Conservation (phyloP, 2,888 invertebrate species). For the Caenorhabditis panamensis region DNA sequence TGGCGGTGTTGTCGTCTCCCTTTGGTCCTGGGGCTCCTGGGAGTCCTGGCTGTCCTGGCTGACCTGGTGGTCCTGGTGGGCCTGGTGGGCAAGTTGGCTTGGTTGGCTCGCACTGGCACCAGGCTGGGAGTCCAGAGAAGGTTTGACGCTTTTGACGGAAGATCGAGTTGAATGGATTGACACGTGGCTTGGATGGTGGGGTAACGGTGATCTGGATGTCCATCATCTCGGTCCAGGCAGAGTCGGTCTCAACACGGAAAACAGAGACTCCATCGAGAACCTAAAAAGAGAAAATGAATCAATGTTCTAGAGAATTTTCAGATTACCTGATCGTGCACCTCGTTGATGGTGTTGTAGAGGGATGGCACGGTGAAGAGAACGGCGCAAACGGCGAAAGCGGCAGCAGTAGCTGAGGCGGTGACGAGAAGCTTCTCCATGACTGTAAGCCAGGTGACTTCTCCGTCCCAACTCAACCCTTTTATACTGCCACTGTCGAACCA, state of each 20-base stretch:
- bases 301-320: background rate
- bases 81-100: no score
- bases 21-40: no score
- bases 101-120: no score
- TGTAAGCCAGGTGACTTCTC: conserved; percentile 50
- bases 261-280: conserved; percentile 75
- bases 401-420: conserved; percentile 62
- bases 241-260: conserved; percentile 80
- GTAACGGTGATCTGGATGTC: conserved; percentile 79
- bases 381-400: conserved; percentile 73
- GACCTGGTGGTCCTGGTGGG: no score
- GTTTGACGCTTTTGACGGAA: no score
- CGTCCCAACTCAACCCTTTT: conserved; percentile 27
- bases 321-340: conserved; percentile 69
- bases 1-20: conserved; percentile 72
- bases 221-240: conserved; percentile 80
- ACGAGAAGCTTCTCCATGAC: conserved; percentile 71
- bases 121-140: no score
- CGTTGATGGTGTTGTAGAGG: conserved; percentile 77
- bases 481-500: conserved; percentile 16
- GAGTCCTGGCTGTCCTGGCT: no score
- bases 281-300: conserved; percentile 16
- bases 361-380: conserved; percentile 76
- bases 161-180: no score
- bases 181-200: conserved; percentile 78